Percentiles rank a stretch among this genome's conserved stretches.
Conservation (phyloP, 2,113 vertebrate species). For the Jacana jacana region DNA sequence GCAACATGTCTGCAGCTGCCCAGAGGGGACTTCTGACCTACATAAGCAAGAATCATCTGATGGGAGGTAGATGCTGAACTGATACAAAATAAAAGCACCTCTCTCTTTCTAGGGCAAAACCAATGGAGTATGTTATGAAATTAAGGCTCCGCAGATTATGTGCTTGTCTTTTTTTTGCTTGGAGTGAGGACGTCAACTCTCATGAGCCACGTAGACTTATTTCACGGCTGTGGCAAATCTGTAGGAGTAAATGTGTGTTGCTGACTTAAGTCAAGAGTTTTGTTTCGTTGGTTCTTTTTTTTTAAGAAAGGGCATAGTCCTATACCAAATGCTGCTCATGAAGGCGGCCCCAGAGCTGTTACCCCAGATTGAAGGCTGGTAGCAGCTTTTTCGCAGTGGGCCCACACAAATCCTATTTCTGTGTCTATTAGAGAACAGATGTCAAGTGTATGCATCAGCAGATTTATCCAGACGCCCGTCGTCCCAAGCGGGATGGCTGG, state of each 20-base stretch:
- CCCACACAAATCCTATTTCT: background rate
- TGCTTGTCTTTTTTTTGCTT: background rate
- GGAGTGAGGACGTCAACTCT: background rate
- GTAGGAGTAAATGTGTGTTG: background rate
- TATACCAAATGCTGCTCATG: background rate
- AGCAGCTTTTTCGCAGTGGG: background rate
- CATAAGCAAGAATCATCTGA: background rate
- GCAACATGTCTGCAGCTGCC: fast-evolving
- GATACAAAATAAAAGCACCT: fast-evolving
- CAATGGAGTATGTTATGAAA: background rate
- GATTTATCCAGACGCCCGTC: background rate
- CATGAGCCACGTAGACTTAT: background rate
- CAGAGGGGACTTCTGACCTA: background rate
- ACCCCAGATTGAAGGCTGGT: background rate
- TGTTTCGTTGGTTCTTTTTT: background rate
- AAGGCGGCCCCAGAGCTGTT: background rate
- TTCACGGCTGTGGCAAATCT: background rate
- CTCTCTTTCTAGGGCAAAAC: background rate
- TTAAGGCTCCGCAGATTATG: background rate
- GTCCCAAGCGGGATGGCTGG: background rate
- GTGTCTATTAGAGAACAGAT: background rate
- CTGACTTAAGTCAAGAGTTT: background rate
- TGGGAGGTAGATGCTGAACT: background rate
- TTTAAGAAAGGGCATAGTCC: background rate
- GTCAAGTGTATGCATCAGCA: background rate